phyloP scores from a whole-genome alignment of 1,140 invertebrate species.

The Zophobas atratus region DNA sequence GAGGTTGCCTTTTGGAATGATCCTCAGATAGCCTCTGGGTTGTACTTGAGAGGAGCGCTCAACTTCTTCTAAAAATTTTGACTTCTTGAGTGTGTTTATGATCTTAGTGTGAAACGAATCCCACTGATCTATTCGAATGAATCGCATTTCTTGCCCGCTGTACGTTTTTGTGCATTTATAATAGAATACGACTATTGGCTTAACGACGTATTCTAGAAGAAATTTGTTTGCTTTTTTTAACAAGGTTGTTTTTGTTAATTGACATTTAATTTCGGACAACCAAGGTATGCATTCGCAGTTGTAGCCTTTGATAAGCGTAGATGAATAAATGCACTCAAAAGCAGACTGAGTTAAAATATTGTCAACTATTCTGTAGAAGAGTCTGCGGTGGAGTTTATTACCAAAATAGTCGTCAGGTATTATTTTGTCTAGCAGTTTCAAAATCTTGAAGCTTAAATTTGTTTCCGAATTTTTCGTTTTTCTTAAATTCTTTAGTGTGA shows the following conservation, averaged over 20 bases:
- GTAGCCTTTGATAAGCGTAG: conserved; percentile 24
- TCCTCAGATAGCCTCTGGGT: conserved; percentile 34
- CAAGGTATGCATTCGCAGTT: conserved; percentile 36
- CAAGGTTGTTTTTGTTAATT: background rate
- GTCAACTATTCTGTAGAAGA: conserved; percentile 40
- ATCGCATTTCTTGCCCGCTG: conserved; percentile 34
- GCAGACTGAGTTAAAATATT: conserved; percentile 41
- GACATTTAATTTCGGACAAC: conserved; percentile 7
- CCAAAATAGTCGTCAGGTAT: conserved; percentile 46
- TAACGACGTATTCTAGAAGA: conserved; percentile 27
- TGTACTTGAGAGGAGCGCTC: background rate
- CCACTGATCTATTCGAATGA: conserved; percentile 38
- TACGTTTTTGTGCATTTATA: conserved; percentile 28
- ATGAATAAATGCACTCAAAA: conserved; percentile 34
- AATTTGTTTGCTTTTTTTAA: background rate
- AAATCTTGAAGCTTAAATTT: background rate
- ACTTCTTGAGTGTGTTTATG: conserved; percentile 2
- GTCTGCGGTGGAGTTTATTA: conserved; percentile 16
- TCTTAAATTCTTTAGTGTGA: no score
- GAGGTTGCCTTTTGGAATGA: conserved; percentile 42
- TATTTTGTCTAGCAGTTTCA: conserved; percentile 4
- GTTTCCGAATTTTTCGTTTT: no score
- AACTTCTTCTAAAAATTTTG: background rate
- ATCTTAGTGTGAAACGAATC: conserved; percentile 28
- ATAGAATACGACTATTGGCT: conserved; percentile 41